These are phyloP conservation scores for Brevimyrus niger DNA, from an alignment of 2,113 vertebrate species.

Conservation along the genomic window DNA sequence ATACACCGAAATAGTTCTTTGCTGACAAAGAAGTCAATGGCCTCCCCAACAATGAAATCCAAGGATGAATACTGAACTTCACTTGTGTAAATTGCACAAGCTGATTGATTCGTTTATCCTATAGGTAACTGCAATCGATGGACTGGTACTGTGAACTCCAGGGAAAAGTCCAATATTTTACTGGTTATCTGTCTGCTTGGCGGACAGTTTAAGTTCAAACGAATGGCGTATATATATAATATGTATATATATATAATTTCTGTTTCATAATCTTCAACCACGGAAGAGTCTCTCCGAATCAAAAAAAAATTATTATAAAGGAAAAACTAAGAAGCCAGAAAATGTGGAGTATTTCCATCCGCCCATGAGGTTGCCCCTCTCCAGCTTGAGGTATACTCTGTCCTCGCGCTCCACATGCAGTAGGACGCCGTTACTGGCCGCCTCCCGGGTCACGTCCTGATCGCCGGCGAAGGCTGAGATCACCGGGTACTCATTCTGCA, in stretches of 20 bases:
- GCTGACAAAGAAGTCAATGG: conserved; percentile 60
- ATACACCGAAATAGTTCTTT: conserved; percentile 43
- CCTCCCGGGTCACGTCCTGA: conserved; percentile 97
- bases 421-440: conserved; percentile 94
- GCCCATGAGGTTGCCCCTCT: conserved; percentile 96
- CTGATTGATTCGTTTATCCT: conserved; percentile 72
- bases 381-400: conserved; percentile 95
- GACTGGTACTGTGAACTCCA: conserved; percentile 73
- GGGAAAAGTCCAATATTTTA: conserved; percentile 75
- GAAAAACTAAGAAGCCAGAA: conserved; percentile 99
- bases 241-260: conserved; percentile 33
- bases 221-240: conserved; percentile 40
- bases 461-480: conserved; percentile 98
- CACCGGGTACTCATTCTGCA: conserved; percentile 96
- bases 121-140: conserved; percentile 75
- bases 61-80: conserved; percentile 70
- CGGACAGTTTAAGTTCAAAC: conserved; percentile 65
- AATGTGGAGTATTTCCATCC: conserved; percentile 99
- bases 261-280: conserved; percentile 49
- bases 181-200: conserved; percentile 67
- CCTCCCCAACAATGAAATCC: conserved; percentile 77
- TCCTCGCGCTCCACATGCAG: conserved; percentile 96
- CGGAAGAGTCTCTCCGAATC: conserved; percentile 51
- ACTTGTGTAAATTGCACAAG: conserved; percentile 72
- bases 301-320: conserved; percentile 74